Base-by-base conservation (phyloP, 1,140 invertebrate genomes). In the Drosophila fuyamai region DNA sequence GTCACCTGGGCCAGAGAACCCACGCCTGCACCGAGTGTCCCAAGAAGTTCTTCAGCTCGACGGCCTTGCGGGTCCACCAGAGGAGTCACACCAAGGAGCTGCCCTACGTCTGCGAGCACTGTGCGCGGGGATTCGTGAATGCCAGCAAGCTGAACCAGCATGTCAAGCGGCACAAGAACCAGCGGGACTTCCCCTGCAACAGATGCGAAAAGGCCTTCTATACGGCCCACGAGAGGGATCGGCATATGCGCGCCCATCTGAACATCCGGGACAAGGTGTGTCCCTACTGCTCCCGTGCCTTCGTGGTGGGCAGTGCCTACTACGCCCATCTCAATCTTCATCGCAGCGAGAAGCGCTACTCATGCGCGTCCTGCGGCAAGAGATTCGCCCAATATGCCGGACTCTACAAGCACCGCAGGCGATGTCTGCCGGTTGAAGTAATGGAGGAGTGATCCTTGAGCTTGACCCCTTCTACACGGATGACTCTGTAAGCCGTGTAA, bases 121-220 rank as follows among this genome's bases (percentile, higher is more conserved):
- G 90, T 8, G 90, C 70, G 12, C 70, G 75, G 0, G 76, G 84
- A 12, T 92, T 92, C 18, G 86, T 92, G 2, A 93, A 93, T 65
- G 92, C 93, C 74, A 94, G 93, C 75, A 94, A 93, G 46, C 91
- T 94, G 23, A 94, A 94, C 56, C 84, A 93, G 43, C 94, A 94
- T 53, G 93, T 94, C 75, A 93, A 94, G 4, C 93, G 94, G 16
- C 96, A 97, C 74, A 95, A 95, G 0, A 96, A 95, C 0, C 95
- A 96, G 70, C 96, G 96, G 54, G 96, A 96, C 10, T 95, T 95
- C 72, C 94, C 95, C 0, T 97, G 96, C 80, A 94, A 94, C 32
- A 92, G 94, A 2, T 96, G 95, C 77, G 94, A 94, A 1, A 95
- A 95, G 91, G 94, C 94, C 1, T 96, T 96, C 76, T 92, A 92